phyloP scores from a whole-genome alignment of 2,113 vertebrate species.

The Hypanus sabinus region DNA sequence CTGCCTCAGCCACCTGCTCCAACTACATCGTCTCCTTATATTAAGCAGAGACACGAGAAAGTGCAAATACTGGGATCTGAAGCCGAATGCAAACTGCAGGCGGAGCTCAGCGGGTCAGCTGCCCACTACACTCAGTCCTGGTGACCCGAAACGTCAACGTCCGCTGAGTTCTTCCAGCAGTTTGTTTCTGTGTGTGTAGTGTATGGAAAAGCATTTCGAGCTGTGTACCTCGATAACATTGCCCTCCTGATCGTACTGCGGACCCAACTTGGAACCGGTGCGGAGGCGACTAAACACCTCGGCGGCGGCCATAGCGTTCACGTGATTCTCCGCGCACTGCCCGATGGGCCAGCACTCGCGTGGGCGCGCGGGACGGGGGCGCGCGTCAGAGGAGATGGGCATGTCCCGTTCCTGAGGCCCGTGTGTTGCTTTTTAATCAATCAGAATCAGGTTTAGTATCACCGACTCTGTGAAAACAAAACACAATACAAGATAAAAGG shows the following conservation, averaged over 20 bases:
- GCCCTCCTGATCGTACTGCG: constrained; percentile 64
- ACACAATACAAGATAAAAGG: too few species aligned
- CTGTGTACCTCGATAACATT: constrained; percentile 59
- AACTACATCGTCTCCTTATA: too few species aligned
- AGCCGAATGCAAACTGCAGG: too few species aligned
- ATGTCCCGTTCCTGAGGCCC: neutral
- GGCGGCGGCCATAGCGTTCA: constrained; percentile 51
- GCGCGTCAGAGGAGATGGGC: neutral
- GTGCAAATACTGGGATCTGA: too few species aligned
- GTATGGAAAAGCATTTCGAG: too few species aligned
- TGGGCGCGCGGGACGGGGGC: neutral
- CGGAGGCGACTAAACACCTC: constrained; percentile 61
- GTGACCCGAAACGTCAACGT: too few species aligned
- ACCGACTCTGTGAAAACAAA: neutral
- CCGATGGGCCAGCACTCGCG: neutral
- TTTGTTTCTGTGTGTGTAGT: too few species aligned
- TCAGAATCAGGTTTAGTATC: neutral
- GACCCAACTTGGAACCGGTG: constrained; percentile 57
- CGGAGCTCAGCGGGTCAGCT: too few species aligned
- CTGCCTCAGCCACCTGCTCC: too few species aligned
- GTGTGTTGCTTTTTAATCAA: neutral
- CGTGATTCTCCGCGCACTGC: neutral
- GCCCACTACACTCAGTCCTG: too few species aligned
- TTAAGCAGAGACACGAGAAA: too few species aligned
- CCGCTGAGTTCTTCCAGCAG: too few species aligned